Base-by-base conservation (phyloP, 2,113 vertebrate species). In the Tragelaphus scriptus region DNA sequence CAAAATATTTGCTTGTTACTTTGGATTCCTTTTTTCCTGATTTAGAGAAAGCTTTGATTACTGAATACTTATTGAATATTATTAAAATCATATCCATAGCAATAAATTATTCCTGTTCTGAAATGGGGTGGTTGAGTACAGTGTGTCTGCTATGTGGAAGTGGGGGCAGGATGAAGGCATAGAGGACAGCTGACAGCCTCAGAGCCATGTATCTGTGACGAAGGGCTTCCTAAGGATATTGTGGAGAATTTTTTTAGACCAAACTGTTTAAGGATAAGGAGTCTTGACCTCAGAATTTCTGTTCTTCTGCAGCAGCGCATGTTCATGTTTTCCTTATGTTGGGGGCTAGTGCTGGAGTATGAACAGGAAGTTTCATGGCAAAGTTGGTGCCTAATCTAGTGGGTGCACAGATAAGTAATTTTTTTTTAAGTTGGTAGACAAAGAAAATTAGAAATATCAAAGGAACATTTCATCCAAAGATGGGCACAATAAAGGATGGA, bases 21-120 rank as follows among this genome's bases (percentile, higher is more conserved):
- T 94, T 58, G 44, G 3, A 6, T 47, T 85, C 36, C 85, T 75
- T 30, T 77, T 77, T 59, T 85, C n/a, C 44, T 59, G 47, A 55
- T 95, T 94, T 88, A 44, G 53, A 91, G n/a, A 47, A 95, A 94
- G 58, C 17, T 3, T 95, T 96, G 56, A 90, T 97, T 87, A 80
- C 7, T 68, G 53, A 93, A 40, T 89, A 80, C 25, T 61, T 93
- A 49, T 11, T 53, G 77, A 85, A n/a, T 36, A 55, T 92, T 93
- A 32, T 63, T 94, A 80, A 95, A 96, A 91, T 93, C 9, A 40
- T 63, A 26, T 94, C 91, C 32, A 55, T 81, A 80, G 61, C 85
- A 85, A 96, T 94, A 79, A 86, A 8, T 77, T 61, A n/a, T 51
- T 90, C 19, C 51, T 84, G 0, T 85, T 96, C 79, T 86, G 55